phyloP scores from a whole-genome alignment of 2,113 vertebrate species.

The Falcunculus frontatus region DNA sequence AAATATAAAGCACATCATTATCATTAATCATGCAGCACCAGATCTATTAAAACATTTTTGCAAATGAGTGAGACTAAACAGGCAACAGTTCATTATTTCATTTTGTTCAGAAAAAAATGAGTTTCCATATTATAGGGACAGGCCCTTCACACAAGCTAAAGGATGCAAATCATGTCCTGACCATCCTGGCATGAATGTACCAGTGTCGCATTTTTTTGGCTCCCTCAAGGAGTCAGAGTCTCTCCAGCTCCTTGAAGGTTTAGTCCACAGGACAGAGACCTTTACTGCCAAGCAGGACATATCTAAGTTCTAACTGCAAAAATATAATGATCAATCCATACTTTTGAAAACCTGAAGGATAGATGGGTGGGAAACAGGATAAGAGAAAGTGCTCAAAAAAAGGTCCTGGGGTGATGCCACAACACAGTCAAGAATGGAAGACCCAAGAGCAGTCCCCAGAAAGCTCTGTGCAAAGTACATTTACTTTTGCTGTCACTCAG shows the following conservation, averaged over 20 bases:
- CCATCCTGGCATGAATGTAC: fast-evolving
- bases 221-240: background rate
- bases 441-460: background rate
- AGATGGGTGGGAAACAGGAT: background rate
- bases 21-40: background rate
- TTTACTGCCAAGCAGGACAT: background rate
- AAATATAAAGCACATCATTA: background rate
- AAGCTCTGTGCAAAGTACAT: background rate
- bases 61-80: background rate
- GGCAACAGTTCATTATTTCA: background rate
- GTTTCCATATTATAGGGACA: background rate
- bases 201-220: background rate
- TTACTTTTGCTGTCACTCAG: background rate
- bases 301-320: background rate
- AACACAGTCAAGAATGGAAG: background rate
- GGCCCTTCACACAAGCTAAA: background rate
- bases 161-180: background rate
- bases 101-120: background rate
- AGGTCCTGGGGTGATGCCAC: fast-evolving
- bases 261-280: background rate
- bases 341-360: background rate
- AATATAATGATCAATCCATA: background rate
- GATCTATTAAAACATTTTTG: background rate
- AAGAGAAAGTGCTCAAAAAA: background rate
- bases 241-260: background rate